Evolutionary conservation across 2,888 invertebrate species (phyloP).

Genomic region (Euclidia mi): DNA sequence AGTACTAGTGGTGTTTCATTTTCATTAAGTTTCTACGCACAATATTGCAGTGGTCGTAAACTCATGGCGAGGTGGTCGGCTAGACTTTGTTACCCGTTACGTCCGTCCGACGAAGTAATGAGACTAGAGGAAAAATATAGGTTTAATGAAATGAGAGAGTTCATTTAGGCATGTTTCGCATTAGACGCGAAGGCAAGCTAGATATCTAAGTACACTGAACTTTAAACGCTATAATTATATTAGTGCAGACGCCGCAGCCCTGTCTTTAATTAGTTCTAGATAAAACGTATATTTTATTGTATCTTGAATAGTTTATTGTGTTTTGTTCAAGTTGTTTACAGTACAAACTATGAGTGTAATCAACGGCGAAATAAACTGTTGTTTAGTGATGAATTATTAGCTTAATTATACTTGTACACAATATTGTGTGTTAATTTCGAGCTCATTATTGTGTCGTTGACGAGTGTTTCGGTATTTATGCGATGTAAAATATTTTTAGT

Average conservation of each 20-base stretch:
- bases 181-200: conserved; percentile 29
- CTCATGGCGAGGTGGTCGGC: conserved; percentile 72
- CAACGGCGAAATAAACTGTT: too few species aligned
- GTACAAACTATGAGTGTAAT: neutral
- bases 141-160: conserved; percentile 78
- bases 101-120: conserved; percentile 72
- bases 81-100: conserved; percentile 64
- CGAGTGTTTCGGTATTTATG: too few species aligned
- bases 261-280: conserved; percentile 45
- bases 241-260: conserved; percentile 19
- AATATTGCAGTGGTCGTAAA: conserved; percentile 85
- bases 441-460: too few species aligned
- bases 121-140: conserved; percentile 79
- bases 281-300: conserved; percentile 50
- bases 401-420: too few species aligned
- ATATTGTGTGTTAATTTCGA: too few species aligned
- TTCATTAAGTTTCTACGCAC: conserved; percentile 87
- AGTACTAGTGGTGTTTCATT: conserved; percentile 77
- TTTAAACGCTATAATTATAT: conserved; percentile 45
- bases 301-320: conserved; percentile 33
- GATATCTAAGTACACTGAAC: conserved; percentile 37
- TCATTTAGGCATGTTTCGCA: conserved; percentile 49
- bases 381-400: too few species aligned
- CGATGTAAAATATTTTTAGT: too few species aligned
- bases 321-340: conserved; percentile 31